phyloP scores from a whole-genome alignment of 1,140 invertebrate species.

The Aricia agestis region DNA sequence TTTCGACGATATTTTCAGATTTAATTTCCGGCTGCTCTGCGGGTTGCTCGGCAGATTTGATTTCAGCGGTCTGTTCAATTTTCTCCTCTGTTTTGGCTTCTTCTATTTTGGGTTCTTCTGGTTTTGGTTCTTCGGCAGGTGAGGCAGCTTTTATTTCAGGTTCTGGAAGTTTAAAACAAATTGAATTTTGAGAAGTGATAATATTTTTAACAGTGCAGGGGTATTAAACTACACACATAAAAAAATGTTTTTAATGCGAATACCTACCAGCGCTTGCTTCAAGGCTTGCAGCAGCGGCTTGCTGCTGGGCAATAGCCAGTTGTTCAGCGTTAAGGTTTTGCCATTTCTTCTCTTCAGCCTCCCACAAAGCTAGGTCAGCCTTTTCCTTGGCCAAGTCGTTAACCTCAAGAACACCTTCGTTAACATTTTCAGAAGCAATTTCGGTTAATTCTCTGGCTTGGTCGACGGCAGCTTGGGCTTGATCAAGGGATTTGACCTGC shows the following conservation, averaged over 20 bases:
- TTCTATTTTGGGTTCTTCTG: background rate
- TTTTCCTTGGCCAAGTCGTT: conserved; percentile 43
- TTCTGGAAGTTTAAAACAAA: background rate
- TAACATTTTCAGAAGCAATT: conserved; percentile 40
- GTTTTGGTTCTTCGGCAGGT: background rate
- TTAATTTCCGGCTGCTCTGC: background rate
- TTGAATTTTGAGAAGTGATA: background rate
- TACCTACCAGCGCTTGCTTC: background rate
- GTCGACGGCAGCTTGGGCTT: conserved; percentile 37
- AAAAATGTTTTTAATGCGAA: too few species aligned
- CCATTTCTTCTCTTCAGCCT: conserved; percentile 45
- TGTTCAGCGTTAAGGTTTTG: conserved; percentile 44
- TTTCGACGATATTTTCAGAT: conserved; percentile 1
- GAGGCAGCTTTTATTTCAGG: background rate
- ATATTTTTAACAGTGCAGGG: too few species aligned
- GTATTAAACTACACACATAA: too few species aligned
- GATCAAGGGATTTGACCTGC: conserved; percentile 41
- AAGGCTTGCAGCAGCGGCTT: conserved; percentile 29
- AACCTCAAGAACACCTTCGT: conserved; percentile 41
- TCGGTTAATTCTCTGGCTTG: conserved; percentile 42
- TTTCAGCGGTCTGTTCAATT: background rate
- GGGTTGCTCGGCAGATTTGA: background rate
- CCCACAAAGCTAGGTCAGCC: conserved; percentile 7
- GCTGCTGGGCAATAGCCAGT: conserved; percentile 42
- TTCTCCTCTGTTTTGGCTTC: background rate